Base-by-base conservation (phyloP, 2,888 invertebrate genomes). In the Apamea monoglypha region DNA sequence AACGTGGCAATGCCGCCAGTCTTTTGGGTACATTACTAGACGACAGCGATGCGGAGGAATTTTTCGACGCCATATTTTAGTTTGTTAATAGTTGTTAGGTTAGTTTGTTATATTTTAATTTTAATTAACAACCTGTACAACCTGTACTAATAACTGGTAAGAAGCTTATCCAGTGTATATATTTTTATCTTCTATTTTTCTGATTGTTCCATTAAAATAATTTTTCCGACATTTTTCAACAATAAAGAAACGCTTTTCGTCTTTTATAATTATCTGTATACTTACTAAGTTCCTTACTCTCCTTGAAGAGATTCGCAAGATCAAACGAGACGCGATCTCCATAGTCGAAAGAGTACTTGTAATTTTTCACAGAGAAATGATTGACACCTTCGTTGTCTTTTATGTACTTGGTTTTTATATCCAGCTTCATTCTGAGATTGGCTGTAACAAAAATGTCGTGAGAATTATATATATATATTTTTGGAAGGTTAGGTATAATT, bases 251-350 rank as follows among this genome's bases (percentile, higher is more conserved):
- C 8, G 8, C 0, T 44, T 36, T 21, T 18, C 32, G 5, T 61
- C 3, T 21, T 73, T 44, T 32, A 8, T 44, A 6, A 56, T 32
- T n/a, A 36, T 32, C 21, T 47, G 29, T 70, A 71, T 90, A 96
- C 97, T 95, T 88, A 97, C 97, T 97, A 10, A 97, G 90, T 90
- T 95, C 92, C 75, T 95, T 94, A 92, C 94, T 96, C 77, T 94
- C 96, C 81, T 95, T 96, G 90, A 97, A 96, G 44, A 97, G 90
- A 86, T 96, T 96, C 80, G 92, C 89, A 69, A 97, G 88, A 76
- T 96, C 95, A 89, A 95, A 96, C 0, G 91, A 83, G 18, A 96
- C 94, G 53, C 92, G 93, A 84, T 96, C 97, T 18, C 97, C 97
- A 77, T 96, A 96, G 86, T 94, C 93, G 73, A 96, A 96, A 10